A percentile compares a stretch with the other conserved stretches of the same genome.
These are phyloP conservation scores for Aplochiton taeniatus DNA, from an alignment of 2,797 vertebrate genomes.

Conservation along the genomic window DNA sequence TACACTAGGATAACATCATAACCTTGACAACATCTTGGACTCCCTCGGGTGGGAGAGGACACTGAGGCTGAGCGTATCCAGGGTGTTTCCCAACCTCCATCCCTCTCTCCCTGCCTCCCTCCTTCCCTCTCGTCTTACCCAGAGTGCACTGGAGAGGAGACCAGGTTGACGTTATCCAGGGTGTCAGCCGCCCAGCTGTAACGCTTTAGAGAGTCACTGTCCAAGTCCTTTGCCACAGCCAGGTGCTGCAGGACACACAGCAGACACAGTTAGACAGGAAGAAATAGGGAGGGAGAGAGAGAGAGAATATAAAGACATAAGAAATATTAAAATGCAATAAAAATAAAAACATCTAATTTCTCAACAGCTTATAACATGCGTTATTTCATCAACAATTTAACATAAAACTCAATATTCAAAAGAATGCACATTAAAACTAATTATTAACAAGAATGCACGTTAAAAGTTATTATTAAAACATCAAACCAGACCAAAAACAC, in stretches of 20 bases:
- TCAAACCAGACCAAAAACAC: too few species aligned
- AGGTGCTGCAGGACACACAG: slow-evolving; percentile 78
- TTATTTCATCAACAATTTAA: too few species aligned
- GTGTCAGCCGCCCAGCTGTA: slow-evolving; percentile 96
- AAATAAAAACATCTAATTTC: too few species aligned
- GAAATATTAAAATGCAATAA: not conserved
- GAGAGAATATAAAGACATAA: slow-evolving; percentile 9
- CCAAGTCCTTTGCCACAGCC: slow-evolving; percentile 86
- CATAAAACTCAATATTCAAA: too few species aligned
- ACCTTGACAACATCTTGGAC: not conserved
- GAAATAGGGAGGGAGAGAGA: not conserved
- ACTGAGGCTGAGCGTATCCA: too few species aligned
- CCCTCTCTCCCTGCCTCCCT: not conserved
- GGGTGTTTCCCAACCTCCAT: not conserved
- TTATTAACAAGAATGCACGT: too few species aligned
- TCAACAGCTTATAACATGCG: too few species aligned
- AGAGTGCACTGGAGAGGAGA: slow-evolving; percentile 95
- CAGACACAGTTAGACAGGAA: not conserved
- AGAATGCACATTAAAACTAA: too few species aligned
- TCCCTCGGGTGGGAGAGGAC: not conserved
- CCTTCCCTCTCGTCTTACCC: slow-evolving; percentile 79
- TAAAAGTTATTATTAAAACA: too few species aligned
- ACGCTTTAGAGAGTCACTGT: slow-evolving; percentile 90
- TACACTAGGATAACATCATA: not conserved
- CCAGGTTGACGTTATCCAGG: slow-evolving; percentile 94